Percentiles rank a stretch among this genome's conserved stretches.
Conservation (phyloP, 2,113 vertebrate genomes). For the Tragelaphus buxtoni region DNA sequence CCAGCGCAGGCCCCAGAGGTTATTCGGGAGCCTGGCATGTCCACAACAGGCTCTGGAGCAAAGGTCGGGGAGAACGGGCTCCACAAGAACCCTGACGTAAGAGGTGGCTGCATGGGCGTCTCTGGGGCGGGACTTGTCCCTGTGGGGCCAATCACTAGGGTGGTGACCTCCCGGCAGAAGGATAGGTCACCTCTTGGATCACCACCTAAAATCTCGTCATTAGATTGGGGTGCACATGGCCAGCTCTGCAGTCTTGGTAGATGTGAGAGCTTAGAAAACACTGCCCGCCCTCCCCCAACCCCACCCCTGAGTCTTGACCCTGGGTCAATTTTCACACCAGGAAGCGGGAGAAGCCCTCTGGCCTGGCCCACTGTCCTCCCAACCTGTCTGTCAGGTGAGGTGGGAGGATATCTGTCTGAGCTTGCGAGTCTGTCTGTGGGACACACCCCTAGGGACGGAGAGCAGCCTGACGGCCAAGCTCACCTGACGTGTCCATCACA, state of each 20-base stretch:
- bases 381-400: neutral
- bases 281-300: neutral
- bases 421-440: neutral
- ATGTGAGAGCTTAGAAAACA: neutral
- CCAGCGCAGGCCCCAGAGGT: accelerated
- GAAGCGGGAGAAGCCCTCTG: neutral
- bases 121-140: neutral
- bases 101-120: neutral
- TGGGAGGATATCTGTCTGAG: neutral
- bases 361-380: neutral
- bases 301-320: neutral
- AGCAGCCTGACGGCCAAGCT: neutral
- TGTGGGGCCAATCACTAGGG: neutral
- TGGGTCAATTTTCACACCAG: neutral
- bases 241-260: neutral
- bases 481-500: conserved; percentile 91
- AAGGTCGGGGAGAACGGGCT: neutral
- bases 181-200: neutral
- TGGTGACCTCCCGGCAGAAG: neutral
- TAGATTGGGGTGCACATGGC: accelerated
- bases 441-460: no score
- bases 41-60: neutral
- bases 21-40: neutral
- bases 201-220: neutral
- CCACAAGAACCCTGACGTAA: neutral